Percentiles rank a stretch among this genome's conserved stretches.
Conservation (phyloP, 2,113 vertebrate species). For the Aegithalos caudatus region DNA sequence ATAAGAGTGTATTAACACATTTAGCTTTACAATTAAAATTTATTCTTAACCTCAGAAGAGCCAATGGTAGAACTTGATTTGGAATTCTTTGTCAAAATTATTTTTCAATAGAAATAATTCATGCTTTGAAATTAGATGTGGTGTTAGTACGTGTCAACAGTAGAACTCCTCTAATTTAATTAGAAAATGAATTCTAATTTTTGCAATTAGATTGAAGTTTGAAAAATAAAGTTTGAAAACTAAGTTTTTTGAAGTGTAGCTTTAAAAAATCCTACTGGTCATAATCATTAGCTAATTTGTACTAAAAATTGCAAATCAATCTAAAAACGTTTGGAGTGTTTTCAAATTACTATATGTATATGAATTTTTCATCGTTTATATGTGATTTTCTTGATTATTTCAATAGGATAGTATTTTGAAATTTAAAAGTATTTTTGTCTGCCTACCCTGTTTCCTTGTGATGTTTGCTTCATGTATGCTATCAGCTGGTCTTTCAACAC, state of each 20-base stretch:
- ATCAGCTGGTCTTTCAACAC: background rate
- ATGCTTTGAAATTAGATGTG: background rate
- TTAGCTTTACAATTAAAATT: background rate
- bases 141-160: background rate
- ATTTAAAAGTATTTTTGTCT: background rate
- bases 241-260: rapidly evolving
- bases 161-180: background rate
- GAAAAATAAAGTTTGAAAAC: background rate
- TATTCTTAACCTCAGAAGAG: background rate
- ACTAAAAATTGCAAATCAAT: background rate
- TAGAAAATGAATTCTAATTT: background rate
- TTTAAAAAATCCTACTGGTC: background rate
- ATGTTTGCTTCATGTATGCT: background rate
- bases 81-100: background rate
- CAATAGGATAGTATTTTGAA: background rate
- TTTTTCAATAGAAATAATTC: background rate
- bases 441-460: background rate
- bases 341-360: background rate
- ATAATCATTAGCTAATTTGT: background rate
- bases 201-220: background rate
- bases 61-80: background rate
- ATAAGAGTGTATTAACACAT: background rate
- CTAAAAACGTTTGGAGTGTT: background rate
- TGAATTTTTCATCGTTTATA: background rate
- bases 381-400: background rate